Evolutionary conservation across 2,888 invertebrate genomes (phyloP), one percentile per base, ranked within the genome.

Genomic region (Malthinus flaveolus): DNA sequence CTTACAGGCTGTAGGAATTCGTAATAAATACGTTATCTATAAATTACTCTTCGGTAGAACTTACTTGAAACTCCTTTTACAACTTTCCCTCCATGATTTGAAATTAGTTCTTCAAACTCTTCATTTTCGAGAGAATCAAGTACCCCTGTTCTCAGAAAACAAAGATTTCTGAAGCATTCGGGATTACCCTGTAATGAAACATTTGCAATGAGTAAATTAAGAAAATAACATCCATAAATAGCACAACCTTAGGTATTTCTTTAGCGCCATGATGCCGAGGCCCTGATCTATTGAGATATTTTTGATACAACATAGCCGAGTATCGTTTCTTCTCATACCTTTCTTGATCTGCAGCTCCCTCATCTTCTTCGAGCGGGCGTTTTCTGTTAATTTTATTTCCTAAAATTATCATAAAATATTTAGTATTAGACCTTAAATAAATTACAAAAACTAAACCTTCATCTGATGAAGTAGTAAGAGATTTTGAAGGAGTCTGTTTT

Each of bases 91-190:
- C 95, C 94, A 75, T 90, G 90, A 66, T 87, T 86, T 55, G 85
- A 86, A 9, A 96, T 86, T 5, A 93, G 80, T 1, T 84, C 84
- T 33, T 84, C 83, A 3, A 89, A 85, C 70, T 94, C 93, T 4
- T 93, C 91, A 9, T 91, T 83, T 68, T 94, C 93, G 66, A 96
- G 81, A 0, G 94, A 94, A 71, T 96, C 95, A 44, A 95, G 79
- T 1, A 95, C 89, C 32, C 95, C 97, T 35, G 95, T 95, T 49
- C 94, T 78, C 4, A 93, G 75, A 71, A 93, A 92, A 3, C 85
- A 86, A 53, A 86, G 79, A 50, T 89, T 86, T 49, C 83, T 83
- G 1, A 93, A 78, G 72, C 93, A 93, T 72, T 87, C 81, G 10
- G 87, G 84, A 49, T 85, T 82, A 32, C 92, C 92, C 87, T 89